These are phyloP conservation scores for Saccostrea glomerata DNA, from an alignment of 1,140 invertebrate species.

Conservation along the genomic window DNA sequence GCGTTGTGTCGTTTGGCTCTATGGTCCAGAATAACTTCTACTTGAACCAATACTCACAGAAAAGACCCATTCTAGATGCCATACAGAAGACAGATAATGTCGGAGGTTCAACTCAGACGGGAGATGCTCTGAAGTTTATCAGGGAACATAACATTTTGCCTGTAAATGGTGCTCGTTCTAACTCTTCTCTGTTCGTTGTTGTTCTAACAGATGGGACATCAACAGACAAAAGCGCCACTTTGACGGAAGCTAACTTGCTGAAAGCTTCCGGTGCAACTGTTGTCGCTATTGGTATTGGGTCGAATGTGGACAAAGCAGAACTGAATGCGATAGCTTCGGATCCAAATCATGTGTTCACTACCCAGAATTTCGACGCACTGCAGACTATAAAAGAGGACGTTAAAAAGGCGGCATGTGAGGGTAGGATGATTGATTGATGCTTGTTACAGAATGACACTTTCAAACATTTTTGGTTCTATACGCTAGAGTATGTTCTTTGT, in stretches of 20 bases:
- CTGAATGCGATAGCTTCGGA: conserved; percentile 63
- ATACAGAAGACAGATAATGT: conserved; percentile 46
- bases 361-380: conserved; percentile 56
- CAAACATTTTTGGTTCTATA: too few species aligned
- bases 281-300: conserved; percentile 62
- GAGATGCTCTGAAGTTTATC: conserved; percentile 56
- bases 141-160: conserved; percentile 53
- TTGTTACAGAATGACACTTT: too few species aligned
- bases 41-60: conserved; percentile 50
- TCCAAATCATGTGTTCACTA: conserved; percentile 58
- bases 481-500: too few species aligned
- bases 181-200: conserved; percentile 58
- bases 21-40: conserved; percentile 52
- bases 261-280: conserved; percentile 54
- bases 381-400: conserved; percentile 56
- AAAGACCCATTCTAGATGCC: conserved; percentile 42
- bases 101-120: conserved; percentile 56
- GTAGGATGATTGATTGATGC: conserved; percentile 37
- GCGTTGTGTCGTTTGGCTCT: conserved; percentile 56
- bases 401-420: conserved; percentile 56
- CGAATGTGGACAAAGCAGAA: conserved; percentile 55
- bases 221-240: conserved; percentile 47
- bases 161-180: conserved; percentile 51
- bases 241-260: conserved; percentile 45
- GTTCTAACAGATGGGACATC: conserved; percentile 66